Evolutionary conservation across 2,113 vertebrate genomes (phyloP), one percentile per base, ranked within the genome.

Genomic region (Aspiorhynchus laticeps): DNA sequence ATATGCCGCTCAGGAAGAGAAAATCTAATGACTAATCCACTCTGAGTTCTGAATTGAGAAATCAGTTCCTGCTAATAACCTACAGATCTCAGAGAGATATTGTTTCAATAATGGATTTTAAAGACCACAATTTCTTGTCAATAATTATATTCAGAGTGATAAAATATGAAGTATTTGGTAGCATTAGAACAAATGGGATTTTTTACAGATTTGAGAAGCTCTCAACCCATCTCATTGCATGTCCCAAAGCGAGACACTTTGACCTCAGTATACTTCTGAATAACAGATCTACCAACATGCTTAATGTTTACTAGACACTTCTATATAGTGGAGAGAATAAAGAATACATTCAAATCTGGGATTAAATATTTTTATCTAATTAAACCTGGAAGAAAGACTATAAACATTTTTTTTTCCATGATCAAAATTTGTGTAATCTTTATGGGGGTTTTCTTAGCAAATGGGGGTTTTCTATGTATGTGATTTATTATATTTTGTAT

Each of bases 21-120:
- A 76, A 51, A 81, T 63, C 63, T 80, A 88, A 87, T 87, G 86
- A 88, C 87, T 87, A 86, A 87, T 87, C 80, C 83, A 88, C 83
- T 67, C 75, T 83, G 31, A 63, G 56, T 82, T 7, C 79, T 83
- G 80, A 83, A 87, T 87, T 83, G 77, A 75, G 73, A 87, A 78
- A 82, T 43, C 77, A 74, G 59, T 73, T 65, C 12, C 3, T 31
- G 28, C 36, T 82, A 43, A 87, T 76, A 75, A 78, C 28, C 67
- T 80, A 31, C 73, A 83, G 79, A 88, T 71, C 36, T 65, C 33
- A 43, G 78, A 82, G 33, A 65, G n/a, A 80, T 80, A 63, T 63
- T 80, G 78, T 80, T 36, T 80, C 53, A 80, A 41, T 61, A 61
- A 61, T 36, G 24, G 24, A 63, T 41, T 80, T 48, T 76, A 76